These are phyloP conservation scores for Trichogramma dendrolimi DNA, from an alignment of 2,888 invertebrate genomes.

Conservation along the genomic window DNA sequence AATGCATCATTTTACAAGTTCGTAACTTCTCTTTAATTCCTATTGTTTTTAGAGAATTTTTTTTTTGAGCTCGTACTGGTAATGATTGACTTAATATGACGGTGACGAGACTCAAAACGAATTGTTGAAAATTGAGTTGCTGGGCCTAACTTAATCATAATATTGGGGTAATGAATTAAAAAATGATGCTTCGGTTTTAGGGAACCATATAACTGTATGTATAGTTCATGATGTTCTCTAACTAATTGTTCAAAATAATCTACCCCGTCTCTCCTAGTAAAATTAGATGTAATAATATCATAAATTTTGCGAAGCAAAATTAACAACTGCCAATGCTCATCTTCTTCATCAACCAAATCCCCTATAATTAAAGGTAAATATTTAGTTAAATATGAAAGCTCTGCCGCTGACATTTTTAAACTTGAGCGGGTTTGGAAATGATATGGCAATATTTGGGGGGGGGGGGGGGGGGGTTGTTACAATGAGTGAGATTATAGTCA, in stretches of 20 bases:
- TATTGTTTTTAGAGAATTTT: constrained; percentile 24
- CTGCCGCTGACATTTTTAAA: constrained; percentile 22
- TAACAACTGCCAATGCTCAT: constrained; percentile 25
- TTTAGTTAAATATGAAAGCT: constrained; percentile 24
- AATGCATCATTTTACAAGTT: constrained; percentile 24
- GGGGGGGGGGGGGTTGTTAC: too few relatives aligned
- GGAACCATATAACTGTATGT: constrained; percentile 17
- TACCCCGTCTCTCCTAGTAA: constrained; percentile 13
- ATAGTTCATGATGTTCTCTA: constrained; percentile 9
- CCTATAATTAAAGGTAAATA: constrained; percentile 27
- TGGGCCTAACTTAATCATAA: too few relatives aligned
- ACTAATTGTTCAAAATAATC: constrained; percentile 15
- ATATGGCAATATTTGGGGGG: too few relatives aligned
- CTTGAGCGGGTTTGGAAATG: too few relatives aligned
- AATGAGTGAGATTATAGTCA: too few relatives aligned
- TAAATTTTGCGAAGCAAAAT: constrained; percentile 21
- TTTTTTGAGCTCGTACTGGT: constrained; percentile 9
- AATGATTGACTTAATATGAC: constrained; percentile 20
- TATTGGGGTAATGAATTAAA: constrained; percentile 25
- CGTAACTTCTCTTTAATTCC: constrained; percentile 23
- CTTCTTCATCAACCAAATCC: constrained; percentile 19
- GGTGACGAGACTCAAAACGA: too few relatives aligned
- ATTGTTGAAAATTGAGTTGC: too few relatives aligned
- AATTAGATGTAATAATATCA: constrained; percentile 22
- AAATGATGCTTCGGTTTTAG: constrained; percentile 26